These are phyloP conservation scores for Bombylius discolor DNA, from an alignment of 2,888 invertebrate species.

Conservation along the genomic window DNA sequence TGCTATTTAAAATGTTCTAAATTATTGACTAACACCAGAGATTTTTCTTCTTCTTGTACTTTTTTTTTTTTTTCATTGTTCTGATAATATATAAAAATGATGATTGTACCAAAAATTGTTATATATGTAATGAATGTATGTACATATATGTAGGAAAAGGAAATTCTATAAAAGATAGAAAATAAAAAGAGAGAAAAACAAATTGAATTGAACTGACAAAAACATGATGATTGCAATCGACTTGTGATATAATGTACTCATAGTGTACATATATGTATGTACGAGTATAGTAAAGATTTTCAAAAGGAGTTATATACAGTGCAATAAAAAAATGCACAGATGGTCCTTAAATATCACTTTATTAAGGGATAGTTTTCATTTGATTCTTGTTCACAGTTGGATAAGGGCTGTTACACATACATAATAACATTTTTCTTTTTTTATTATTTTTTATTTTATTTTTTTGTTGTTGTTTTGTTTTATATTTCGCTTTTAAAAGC, in stretches of 20 bases:
- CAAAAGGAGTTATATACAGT: background rate
- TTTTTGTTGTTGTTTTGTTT: background rate
- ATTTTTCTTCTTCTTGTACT: background rate
- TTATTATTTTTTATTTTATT: background rate
- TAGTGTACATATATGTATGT: background rate
- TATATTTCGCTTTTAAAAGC: background rate
- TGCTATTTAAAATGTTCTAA: background rate
- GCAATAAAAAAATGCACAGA: constrained; percentile 20
- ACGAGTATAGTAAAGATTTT: too few species aligned
- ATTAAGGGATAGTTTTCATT: constrained; percentile 34
- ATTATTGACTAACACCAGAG: background rate
- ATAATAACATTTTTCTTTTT: too few species aligned
- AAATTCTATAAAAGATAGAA: background rate
- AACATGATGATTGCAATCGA: constrained; percentile 5
- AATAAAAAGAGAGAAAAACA: background rate
- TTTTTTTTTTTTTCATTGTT: too few species aligned
- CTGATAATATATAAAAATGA: too few species aligned
- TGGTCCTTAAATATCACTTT: constrained; percentile 20
- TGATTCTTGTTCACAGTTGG: constrained; percentile 22
- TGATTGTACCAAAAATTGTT: too few species aligned
- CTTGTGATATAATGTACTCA: background rate
- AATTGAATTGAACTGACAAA: constrained; percentile 1
- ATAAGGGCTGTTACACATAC: background rate
- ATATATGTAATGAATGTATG: too few species aligned
- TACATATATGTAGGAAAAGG: background rate